Base-by-base conservation (phyloP, 1,140 invertebrate genomes). In the Zaprionus camerounensis region DNA sequence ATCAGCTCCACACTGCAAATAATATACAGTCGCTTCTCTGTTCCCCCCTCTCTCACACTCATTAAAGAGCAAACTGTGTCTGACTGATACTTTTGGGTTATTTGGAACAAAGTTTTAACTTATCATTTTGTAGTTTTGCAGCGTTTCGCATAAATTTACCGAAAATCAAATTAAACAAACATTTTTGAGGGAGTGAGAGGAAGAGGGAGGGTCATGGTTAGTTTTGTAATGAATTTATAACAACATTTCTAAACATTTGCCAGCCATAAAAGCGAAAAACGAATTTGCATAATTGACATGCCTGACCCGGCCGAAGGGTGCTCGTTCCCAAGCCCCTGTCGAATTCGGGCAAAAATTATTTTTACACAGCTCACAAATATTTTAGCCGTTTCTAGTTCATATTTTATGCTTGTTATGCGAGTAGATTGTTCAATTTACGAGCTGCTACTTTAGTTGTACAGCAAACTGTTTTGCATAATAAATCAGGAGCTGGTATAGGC, bases 201-300 rank as follows among this genome's bases (percentile, higher is more conserved):
- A 7, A 2, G 5, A 2, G 38, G n/a, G 41, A 7, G 36, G 36
- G 13, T 7, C 41, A n/a, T 11, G 80, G 80, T 73, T 86, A 79
- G 68, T 69, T 79, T 79, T 79, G 70, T 86, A 86, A 85, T 85
- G 82, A 85, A 85, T 81, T 85, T 85, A 86, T 86, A 85, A 79
- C 83, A 85, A 86, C 79, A 76, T 86, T 85, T 84, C 55, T 66
- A 63, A 84, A 84, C 69, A 84, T 62, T 77, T 77, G 59, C 63
- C 49, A 65, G 49, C 66, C 68, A 76, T 75, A 78, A 66, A 75
- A 79, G 61, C 71, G 67, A 72, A 76, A 81, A 81, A 72, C 41
- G 41, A 81, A 85, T 85, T 85, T 85, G 56, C 82, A 85, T 85
- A 85, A 85, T 85, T 81, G 75, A 76, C 82, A 81, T 72, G 71